phyloP scores from a whole-genome alignment of 1,140 invertebrate genomes.

The Oncopeltus fasciatus region DNA sequence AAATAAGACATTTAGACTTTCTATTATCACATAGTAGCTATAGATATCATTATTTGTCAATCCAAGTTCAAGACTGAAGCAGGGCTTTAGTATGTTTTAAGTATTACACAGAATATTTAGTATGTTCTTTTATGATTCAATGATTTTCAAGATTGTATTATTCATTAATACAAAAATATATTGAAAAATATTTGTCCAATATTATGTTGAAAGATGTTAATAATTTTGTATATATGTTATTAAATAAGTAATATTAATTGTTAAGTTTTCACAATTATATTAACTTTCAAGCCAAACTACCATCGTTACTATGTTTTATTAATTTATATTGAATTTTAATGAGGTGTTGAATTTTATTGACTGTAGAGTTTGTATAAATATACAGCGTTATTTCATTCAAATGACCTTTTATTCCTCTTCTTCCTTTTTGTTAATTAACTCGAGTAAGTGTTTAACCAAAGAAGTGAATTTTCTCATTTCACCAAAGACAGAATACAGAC shows the following conservation, averaged over 20 bases:
- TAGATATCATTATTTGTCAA: no score
- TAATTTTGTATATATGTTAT: slow-evolving; percentile 6
- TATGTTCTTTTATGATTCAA: not conserved
- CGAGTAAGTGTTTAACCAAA: no score
- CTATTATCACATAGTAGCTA: no score
- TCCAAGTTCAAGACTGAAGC: slow-evolving; percentile 2
- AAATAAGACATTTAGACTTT: no score
- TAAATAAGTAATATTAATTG: not conserved
- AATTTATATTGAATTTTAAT: slow-evolving; percentile 9
- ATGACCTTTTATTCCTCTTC: no score
- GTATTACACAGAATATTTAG: not conserved
- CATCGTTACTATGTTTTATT: slow-evolving; percentile 8
- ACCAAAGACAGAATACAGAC: no score
- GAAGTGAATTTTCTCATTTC: no score
- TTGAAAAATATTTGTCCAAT: not conserved
- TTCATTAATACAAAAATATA: not conserved
- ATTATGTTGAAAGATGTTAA: not conserved
- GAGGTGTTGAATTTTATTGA: slow-evolving; percentile 1
- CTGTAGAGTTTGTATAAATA: slow-evolving; percentile 7
- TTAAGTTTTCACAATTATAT: slow-evolving; percentile 1
- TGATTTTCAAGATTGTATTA: not conserved
- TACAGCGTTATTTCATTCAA: not conserved
- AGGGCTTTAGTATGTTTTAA: slow-evolving; percentile 6
- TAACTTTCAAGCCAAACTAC: not conserved
- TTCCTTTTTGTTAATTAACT: no score